Percentiles rank a stretch among this genome's conserved stretches.
These are phyloP conservation scores for Drosophila carrolli DNA, from an alignment of 1,140 invertebrate genomes.

Conservation along the genomic window DNA sequence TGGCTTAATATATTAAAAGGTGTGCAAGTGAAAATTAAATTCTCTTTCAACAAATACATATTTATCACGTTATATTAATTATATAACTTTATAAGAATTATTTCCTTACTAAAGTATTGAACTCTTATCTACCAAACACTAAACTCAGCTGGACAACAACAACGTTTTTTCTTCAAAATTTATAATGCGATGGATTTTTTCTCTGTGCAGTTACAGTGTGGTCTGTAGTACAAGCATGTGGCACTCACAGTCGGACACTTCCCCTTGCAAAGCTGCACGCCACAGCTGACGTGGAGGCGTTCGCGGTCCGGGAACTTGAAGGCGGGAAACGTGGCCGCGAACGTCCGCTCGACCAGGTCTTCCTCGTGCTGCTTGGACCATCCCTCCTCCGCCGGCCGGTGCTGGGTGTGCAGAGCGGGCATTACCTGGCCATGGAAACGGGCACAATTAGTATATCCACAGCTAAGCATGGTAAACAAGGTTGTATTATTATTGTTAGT, in stretches of 20 bases:
- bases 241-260: constrained; percentile 87
- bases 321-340: constrained; percentile 88
- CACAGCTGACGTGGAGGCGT: constrained; percentile 89
- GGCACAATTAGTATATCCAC: background rate
- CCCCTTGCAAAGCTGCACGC: constrained; percentile 88
- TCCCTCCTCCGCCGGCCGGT: constrained; percentile 78
- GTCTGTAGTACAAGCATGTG: constrained; percentile 1
- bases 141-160: too few species aligned
- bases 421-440: constrained; percentile 65
- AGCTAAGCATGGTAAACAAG: background rate
- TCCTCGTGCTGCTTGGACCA: constrained; percentile 84
- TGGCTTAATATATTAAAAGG: too few species aligned
- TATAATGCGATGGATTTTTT: background rate
- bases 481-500: background rate
- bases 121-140: too few species aligned
- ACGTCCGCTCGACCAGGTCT: constrained; percentile 82
- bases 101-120: too few species aligned
- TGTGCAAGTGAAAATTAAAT: too few species aligned
- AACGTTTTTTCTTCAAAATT: too few species aligned
- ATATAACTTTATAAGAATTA: too few species aligned
- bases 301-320: constrained; percentile 92
- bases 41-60: too few species aligned
- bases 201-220: background rate
- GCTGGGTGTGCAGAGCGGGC: constrained; percentile 72
- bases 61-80: too few species aligned